These are phyloP conservation scores for Aporophyla lueneburgensis DNA, from an alignment of 2,888 invertebrate genomes.

Conservation along the genomic window DNA sequence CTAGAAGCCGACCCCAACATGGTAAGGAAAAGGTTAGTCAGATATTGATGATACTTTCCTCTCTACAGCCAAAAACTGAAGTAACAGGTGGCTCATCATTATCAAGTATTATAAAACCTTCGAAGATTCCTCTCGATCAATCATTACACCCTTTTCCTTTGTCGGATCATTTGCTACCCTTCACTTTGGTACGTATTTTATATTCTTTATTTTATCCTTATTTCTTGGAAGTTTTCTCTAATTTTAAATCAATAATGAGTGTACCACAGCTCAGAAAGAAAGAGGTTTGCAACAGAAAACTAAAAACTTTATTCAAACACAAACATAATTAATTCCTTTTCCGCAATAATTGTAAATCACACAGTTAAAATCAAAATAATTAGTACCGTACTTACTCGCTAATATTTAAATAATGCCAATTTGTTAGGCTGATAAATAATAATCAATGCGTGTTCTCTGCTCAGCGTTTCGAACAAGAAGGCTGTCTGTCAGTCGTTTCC, in stretches of 20 bases:
- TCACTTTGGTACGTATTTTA: not conserved
- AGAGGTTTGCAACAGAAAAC: not conserved
- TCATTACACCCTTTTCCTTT: conserved; percentile 36
- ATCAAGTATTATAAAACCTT: conserved; percentile 42
- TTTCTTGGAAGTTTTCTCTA: not conserved
- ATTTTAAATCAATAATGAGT: not conserved
- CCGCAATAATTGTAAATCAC: not conserved
- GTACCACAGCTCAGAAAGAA: not conserved
- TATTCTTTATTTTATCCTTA: conserved; percentile 6
- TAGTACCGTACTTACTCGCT: no score
- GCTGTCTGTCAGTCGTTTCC: no score
- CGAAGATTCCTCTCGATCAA: conserved; percentile 51
- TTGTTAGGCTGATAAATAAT: no score
- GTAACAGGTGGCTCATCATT: conserved; percentile 53
- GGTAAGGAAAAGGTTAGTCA: no score
- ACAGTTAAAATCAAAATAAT: no score
- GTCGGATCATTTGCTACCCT: conserved; percentile 43
- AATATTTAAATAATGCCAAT: no score
- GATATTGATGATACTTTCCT: no score
- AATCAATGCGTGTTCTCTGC: no score
- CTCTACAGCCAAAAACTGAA: not conserved
- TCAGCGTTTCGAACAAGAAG: no score
- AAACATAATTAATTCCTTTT: not conserved
- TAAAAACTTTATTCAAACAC: not conserved
- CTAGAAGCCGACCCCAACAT: no score